Conservation (phyloP, 2,113 vertebrate genomes). For the Eudyptes chrysolophus region DNA sequence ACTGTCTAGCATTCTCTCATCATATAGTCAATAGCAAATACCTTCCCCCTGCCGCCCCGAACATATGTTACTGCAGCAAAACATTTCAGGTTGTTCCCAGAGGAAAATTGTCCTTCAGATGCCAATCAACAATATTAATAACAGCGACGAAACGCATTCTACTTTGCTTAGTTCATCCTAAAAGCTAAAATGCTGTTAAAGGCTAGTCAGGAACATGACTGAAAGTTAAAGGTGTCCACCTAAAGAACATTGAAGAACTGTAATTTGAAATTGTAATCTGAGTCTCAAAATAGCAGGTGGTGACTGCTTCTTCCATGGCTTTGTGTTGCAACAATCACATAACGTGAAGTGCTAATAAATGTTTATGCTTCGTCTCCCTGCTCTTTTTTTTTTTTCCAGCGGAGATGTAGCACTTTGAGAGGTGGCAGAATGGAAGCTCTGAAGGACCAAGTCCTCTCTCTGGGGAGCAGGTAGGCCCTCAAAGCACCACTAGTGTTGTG, state of each 20-base stretch:
- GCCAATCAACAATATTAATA: neutral
- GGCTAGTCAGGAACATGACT: neutral
- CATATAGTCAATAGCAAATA: neutral
- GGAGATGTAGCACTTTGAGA: neutral
- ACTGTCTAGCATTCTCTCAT: neutral
- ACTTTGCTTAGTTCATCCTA: neutral
- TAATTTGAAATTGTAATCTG: neutral
- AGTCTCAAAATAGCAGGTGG: neutral
- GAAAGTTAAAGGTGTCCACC: neutral
- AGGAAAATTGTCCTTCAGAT: slow-evolving; percentile 48
- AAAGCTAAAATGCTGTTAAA: neutral
- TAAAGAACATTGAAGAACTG: neutral
- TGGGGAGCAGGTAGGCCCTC: neutral
- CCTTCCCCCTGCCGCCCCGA: neutral
- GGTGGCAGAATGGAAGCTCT: neutral
- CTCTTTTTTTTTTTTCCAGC: neutral
- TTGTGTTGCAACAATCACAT: neutral
- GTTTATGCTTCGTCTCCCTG: neutral
- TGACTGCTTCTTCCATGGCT: neutral
- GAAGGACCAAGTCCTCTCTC: neutral
- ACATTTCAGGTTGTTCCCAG: slow-evolving; percentile 14
- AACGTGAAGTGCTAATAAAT: neutral
- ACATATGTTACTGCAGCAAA: slow-evolving; percentile 49
- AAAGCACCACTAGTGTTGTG: neutral
- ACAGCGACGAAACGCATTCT: neutral